Evolutionary conservation across 2,888 invertebrate genomes (phyloP).

Genomic region (Drosophila barbarae): DNA sequence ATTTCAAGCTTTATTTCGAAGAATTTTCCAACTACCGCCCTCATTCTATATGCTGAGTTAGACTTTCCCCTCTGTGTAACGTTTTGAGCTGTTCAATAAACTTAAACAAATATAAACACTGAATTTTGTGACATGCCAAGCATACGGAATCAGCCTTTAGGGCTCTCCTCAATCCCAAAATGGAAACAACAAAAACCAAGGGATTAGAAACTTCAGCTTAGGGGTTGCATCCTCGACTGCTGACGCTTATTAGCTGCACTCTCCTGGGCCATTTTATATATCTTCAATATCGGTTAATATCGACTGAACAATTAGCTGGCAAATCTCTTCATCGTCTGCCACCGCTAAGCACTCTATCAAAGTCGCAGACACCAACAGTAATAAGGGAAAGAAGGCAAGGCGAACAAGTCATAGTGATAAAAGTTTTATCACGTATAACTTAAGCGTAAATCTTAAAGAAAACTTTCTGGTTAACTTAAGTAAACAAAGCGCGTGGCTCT

Average conservation of each 20-base stretch:
- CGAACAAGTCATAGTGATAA: slow-evolving; percentile 69
- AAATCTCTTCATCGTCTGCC: slow-evolving; percentile 27
- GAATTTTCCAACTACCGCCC: background rate
- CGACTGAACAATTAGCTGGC: slow-evolving; percentile 30
- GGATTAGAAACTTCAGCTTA: slow-evolving; percentile 17
- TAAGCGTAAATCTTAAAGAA: slow-evolving; percentile 75
- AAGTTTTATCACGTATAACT: slow-evolving; percentile 75
- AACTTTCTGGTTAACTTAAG: slow-evolving; percentile 73
- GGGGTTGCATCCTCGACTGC: slow-evolving; percentile 26
- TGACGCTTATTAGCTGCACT: slow-evolving; percentile 30
- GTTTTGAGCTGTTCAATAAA: slow-evolving; percentile 57
- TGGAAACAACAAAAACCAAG: slow-evolving; percentile 10
- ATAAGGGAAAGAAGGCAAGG: slow-evolving; percentile 1
- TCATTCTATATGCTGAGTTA: no score
- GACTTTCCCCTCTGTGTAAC: slow-evolving; percentile 10
- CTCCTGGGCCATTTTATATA: background rate
- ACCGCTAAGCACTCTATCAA: slow-evolving; percentile 45
- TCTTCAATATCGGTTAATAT: slow-evolving; percentile 13
- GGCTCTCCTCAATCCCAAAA: background rate
- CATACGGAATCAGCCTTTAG: slow-evolving; percentile 18
- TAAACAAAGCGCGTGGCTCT: slow-evolving; percentile 57
- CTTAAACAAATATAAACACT: slow-evolving; percentile 67
- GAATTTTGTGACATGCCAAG: slow-evolving; percentile 36
- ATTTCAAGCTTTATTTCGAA: background rate
- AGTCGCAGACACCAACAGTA: slow-evolving; percentile 42